Percentiles rank a stretch among this genome's conserved stretches.
phyloP scores from a whole-genome alignment of 2,797 vertebrate species.

The Sebastes minor region DNA sequence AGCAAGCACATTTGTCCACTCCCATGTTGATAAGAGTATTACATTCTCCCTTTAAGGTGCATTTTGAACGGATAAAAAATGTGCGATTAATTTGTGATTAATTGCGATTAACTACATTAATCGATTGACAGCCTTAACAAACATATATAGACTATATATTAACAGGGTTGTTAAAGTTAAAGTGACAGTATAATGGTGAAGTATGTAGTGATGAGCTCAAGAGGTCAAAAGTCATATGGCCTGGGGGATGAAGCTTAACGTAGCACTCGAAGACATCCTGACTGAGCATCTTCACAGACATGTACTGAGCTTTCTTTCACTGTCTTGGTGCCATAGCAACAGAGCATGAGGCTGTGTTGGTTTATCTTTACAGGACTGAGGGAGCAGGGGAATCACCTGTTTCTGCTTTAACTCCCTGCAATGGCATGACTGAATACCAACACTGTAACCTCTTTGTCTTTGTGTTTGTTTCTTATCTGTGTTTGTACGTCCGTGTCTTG shows the following conservation, averaged over 20 bases:
- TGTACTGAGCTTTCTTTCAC: slow-evolving; percentile 21
- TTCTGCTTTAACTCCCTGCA: not conserved
- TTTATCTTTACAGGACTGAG: slow-evolving; percentile 19
- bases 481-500: not conserved
- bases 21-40: too few species aligned
- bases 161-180: not conserved
- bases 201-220: not conserved
- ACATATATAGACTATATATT: not conserved
- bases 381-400: slow-evolving; percentile 26
- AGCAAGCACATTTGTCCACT: too few species aligned
- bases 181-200: not conserved
- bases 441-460: not conserved
- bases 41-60: too few species aligned
- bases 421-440: not conserved
- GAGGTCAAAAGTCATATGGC: not conserved
- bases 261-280: not conserved
- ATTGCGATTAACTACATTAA: too few species aligned
- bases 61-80: too few species aligned
- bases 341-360: slow-evolving; percentile 29
- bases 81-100: too few species aligned
- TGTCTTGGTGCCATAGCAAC: slow-evolving; percentile 70
- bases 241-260: not conserved
- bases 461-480: not conserved
- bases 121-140: too few species aligned
- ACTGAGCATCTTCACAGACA: slow-evolving; percentile 32